Base-by-base conservation (phyloP, 1,140 invertebrate genomes). In the Scaptomyza pallida region DNA sequence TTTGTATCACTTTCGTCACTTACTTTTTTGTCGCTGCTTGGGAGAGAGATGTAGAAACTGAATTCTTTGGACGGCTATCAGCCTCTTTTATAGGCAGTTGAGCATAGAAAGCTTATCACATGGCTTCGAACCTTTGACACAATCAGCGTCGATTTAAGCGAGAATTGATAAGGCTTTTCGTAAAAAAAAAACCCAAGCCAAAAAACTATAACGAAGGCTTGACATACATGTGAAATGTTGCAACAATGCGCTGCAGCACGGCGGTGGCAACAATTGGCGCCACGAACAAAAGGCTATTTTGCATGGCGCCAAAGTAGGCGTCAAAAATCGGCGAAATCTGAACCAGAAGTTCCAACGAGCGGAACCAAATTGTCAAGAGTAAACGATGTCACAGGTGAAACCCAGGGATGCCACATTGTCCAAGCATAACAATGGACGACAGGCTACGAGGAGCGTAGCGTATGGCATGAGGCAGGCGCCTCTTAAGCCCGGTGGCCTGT, bases 391-490 rank as follows among this genome's bases (percentile, higher is more conserved):
- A 41, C 57, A 45, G 59, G 23, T 62, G 21, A 19, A 59, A 55
- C 17, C 40, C 41, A 19, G 41, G 48, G 54, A 43, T 56, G 62
- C 43, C 67, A 47, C 75, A 79, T 83, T 85, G 80, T 85, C 57
- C 81, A 60, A 41, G 30, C 23, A 45, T 64, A 81, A 86, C 81
- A 85, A 85, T 86, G 74, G 77, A 56, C 45, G 77, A 56, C 45
- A 43, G 50, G 8, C 26, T 15, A 33, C 40, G 19, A 61, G 61
- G 52, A 30, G 13, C 9, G 6, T 8, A 6, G 26, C 9, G 33
- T 47, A 21, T 16, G 48, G 26, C 8, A 15, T 19, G 15, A 37
- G 15, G 41, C 23, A 26, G 69, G 72, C 54, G 72, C 54, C 67
- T 47, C 35, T 44, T 56, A 51, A 63, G 60, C 50, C 52, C 61